Conservation (phyloP, 2,888 invertebrate genomes). For the Dusona sp. region DNA sequence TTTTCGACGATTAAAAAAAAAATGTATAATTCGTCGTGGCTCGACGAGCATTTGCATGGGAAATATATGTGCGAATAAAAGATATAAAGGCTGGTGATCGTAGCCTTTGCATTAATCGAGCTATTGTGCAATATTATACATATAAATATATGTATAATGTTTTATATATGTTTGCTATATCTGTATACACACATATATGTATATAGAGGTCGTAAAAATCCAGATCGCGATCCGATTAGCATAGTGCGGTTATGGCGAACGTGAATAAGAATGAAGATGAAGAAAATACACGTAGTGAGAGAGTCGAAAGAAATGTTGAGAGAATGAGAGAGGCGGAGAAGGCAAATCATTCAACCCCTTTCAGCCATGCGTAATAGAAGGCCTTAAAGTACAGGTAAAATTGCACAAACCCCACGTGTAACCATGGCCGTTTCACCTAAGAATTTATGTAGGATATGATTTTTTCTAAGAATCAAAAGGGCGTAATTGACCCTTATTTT, state of each 20-base stretch:
- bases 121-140: slow-evolving; percentile 20
- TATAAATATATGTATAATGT: neutral
- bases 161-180: neutral
- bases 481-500: neutral
- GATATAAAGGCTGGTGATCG: slow-evolving; percentile 38
- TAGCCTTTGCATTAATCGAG: slow-evolving; percentile 28
- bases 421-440: slow-evolving; percentile 52
- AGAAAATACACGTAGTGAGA: slow-evolving; percentile 38
- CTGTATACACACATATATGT: neutral
- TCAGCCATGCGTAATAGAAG: slow-evolving; percentile 75
- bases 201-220: slow-evolving; percentile 63
- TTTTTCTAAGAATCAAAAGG: neutral
- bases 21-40: slow-evolving; percentile 48
- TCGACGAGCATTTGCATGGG: slow-evolving; percentile 53
- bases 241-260: slow-evolving; percentile 66
- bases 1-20: slow-evolving; percentile 20
- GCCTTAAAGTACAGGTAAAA: slow-evolving; percentile 71
- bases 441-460: slow-evolving; percentile 24
- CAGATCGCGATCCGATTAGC: slow-evolving; percentile 70
- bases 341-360: slow-evolving; percentile 72
- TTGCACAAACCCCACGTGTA: slow-evolving; percentile 19
- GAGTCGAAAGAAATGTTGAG: slow-evolving; percentile 20
- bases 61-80: slow-evolving; percentile 45
- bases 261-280: slow-evolving; percentile 53
- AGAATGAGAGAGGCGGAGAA: slow-evolving; percentile 44